Conservation (phyloP, 1,140 invertebrate genomes). For the Metopolophium dirhodum region DNA sequence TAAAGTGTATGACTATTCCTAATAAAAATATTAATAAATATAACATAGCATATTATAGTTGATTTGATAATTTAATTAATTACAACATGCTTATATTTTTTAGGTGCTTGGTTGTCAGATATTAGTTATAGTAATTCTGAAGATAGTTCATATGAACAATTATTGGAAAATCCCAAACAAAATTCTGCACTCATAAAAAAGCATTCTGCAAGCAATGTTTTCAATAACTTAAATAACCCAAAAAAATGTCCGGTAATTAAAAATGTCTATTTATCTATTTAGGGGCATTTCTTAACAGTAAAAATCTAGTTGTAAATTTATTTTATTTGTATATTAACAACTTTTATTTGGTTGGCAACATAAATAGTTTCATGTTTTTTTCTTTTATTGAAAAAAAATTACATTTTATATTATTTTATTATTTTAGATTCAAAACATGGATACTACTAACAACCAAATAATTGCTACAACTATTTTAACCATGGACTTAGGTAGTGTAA, state of each 20-base stretch:
- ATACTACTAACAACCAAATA: conserved; percentile 11
- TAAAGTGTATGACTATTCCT: neutral
- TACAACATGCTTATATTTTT: neutral
- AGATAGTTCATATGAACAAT: conserved; percentile 35
- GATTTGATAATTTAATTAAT: neutral
- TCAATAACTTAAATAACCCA: neutral
- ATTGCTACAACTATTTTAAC: conserved; percentile 48
- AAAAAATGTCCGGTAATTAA: conserved; percentile 20
- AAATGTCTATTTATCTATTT: neutral
- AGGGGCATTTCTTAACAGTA: neutral
- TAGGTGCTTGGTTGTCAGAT: conserved; percentile 44
- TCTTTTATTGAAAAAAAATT: neutral
- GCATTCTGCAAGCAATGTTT: neutral
- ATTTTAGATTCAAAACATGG: conserved; percentile 13
- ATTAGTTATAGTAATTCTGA: conserved; percentile 38
- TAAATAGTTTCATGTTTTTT: neutral
- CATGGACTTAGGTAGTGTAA: conserved; percentile 5
- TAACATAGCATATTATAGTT: neutral
- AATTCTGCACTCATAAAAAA: neutral
- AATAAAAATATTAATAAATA: neutral
- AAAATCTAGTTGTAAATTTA: neutral
- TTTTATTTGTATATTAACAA: neutral
- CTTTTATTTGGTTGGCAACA: neutral
- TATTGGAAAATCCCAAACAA: neutral
- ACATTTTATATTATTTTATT: neutral